phyloP scores from a whole-genome alignment of 1,140 invertebrate genomes.

The Lordiphosa mommai region DNA sequence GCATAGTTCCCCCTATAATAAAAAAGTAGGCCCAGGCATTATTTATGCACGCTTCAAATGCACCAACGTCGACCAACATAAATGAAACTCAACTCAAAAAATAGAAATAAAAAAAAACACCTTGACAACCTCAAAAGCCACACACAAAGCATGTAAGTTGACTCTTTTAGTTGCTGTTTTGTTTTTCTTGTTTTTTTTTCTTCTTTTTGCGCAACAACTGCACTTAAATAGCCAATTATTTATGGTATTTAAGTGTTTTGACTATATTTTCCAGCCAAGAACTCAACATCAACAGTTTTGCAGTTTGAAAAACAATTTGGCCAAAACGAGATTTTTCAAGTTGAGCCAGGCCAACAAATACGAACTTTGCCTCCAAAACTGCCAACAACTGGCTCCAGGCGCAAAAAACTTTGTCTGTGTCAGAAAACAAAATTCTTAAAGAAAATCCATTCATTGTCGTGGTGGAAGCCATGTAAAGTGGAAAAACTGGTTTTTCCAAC shows the following conservation, averaged over 20 bases:
- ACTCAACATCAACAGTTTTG: conserved; percentile 26
- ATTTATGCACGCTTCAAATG: conserved; percentile 70
- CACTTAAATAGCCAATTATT: conserved; percentile 73
- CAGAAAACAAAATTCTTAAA: conserved; percentile 48
- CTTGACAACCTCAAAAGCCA: conserved; percentile 72
- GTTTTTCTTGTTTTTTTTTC: conserved; percentile 22
- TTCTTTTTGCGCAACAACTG: conserved; percentile 40
- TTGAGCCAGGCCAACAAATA: conserved; percentile 42
- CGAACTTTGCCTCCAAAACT: conserved; percentile 7
- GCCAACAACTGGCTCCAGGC: background rate
- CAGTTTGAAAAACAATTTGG: conserved; percentile 14
- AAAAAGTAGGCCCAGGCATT: conserved; percentile 69
- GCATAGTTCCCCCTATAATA: background rate
- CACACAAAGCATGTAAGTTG: conserved; percentile 63
- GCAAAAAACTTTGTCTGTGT: conserved; percentile 11
- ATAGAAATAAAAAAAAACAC: conserved; percentile 39
- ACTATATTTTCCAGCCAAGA: conserved; percentile 40
- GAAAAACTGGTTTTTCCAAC: conserved; percentile 61
- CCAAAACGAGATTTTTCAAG: conserved; percentile 55
- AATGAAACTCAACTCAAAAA: conserved; percentile 55
- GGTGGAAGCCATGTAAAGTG: conserved; percentile 48
- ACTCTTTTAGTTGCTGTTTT: conserved; percentile 49
- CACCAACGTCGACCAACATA: conserved; percentile 50
- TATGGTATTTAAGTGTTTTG: conserved; percentile 61
- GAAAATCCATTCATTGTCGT: conserved; percentile 59